These are phyloP conservation scores for Palythoa grandis DNA, from an alignment of 92 coral and sea anemone genomes.

Conservation along the genomic window DNA sequence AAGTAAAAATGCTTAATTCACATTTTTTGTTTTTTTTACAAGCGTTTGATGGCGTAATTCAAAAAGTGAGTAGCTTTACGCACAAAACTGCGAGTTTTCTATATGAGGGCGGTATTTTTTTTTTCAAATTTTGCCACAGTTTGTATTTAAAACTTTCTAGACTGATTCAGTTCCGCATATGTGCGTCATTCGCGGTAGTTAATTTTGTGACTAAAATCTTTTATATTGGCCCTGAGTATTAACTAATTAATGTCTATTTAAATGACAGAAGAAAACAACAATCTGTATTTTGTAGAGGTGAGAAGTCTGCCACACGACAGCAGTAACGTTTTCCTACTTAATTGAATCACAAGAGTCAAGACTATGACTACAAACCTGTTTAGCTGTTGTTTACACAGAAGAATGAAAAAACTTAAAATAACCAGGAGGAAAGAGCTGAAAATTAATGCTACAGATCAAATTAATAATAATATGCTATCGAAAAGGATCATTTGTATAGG, in stretches of 20 bases:
- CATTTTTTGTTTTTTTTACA: background rate
- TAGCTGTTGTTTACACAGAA: background rate
- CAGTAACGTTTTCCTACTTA: background rate
- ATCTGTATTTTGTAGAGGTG: background rate
- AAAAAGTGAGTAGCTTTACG: background rate
- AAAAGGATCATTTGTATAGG: background rate
- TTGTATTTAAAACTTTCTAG: background rate
- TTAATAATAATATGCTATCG: background rate
- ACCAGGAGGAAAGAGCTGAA: slow-evolving; percentile 1
- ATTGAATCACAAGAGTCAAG: background rate
- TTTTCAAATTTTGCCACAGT: background rate
- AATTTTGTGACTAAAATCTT: background rate
- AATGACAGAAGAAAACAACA: background rate
- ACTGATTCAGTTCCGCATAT: background rate
- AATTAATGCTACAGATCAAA: background rate
- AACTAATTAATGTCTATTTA: background rate
- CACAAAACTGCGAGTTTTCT: background rate
- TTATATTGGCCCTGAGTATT: background rate
- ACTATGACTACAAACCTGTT: background rate
- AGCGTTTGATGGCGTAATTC: background rate
- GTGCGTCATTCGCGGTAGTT: slow-evolving; percentile 1
- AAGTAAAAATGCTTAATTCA: background rate
- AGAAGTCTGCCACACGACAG: background rate
- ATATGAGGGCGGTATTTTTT: background rate
- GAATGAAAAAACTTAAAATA: slow-evolving; percentile 6